Percentiles rank a stretch among this genome's conserved stretches.
These are phyloP conservation scores for Vultur gryphus DNA, from an alignment of 2,797 vertebrate genomes.

Conservation along the genomic window DNA sequence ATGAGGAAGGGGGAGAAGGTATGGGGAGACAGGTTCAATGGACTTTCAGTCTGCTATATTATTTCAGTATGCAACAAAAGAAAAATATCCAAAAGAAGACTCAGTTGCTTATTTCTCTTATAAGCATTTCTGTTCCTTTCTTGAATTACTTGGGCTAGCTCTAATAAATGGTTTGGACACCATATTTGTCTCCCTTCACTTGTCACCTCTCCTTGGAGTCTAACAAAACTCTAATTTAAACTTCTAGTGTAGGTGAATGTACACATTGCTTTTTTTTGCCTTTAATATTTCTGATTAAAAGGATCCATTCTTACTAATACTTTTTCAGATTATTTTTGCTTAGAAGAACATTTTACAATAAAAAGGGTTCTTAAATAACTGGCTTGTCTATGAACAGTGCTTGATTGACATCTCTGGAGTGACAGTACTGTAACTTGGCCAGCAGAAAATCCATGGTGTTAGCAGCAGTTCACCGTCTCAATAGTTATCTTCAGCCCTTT, in stretches of 20 bases:
- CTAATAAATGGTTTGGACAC: neutral
- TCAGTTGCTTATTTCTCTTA: neutral
- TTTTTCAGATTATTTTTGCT: neutral
- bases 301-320: neutral
- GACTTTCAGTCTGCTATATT: neutral
- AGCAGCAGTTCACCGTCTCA: neutral
- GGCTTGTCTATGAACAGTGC: neutral
- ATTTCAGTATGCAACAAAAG: neutral
- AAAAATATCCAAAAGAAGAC: neutral
- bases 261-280: neutral
- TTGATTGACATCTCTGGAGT: neutral
- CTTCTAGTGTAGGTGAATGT: neutral
- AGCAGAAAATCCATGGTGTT: neutral
- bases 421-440: neutral
- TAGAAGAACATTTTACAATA: neutral
- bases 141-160: neutral
- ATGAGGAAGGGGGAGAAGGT: neutral
- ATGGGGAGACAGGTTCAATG: neutral
- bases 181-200: neutral
- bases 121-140: neutral
- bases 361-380: neutral
- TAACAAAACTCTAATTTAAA: neutral
- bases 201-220: neutral
- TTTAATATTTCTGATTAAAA: neutral
- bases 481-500: neutral